Base-by-base conservation (phyloP, 2,888 invertebrate species). In the Andrena chrysosceles region DNA sequence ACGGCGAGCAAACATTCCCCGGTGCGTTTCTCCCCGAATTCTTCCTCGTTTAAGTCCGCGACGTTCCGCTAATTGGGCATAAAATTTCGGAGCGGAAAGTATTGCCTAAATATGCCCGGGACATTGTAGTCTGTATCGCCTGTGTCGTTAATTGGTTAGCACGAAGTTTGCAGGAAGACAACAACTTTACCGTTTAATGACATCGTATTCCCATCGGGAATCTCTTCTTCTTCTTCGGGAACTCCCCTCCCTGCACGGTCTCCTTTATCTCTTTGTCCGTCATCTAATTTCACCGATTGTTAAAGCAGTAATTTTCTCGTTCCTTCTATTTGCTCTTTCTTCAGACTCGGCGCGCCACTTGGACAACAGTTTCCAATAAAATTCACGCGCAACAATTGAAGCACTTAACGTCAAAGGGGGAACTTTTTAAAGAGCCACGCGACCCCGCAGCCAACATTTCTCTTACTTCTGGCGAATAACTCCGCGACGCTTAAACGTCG, bases 241-340 rank as follows among this genome's bases (percentile, higher is more conserved):
- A 20, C 26, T 56, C 20, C 8, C 16, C 52, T 42, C 26, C n/a
- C 69, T 29, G 26, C 0, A 26, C n/a, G 54, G 26, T n/a, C 23
- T 6, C 48, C 5, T 42, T 63, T 63, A 33, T 63, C 49, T 54
- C 52, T 56, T 63, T 63, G 67, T 82, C 49, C 64, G 42, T 31
- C 48, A 67, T 64, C 70, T 82, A 54, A 60, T 83, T 62, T 63
- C 56, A 56, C 35, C 70, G 66, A 71, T 76, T 71, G 67, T 49
- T 20, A 31, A 42, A 42, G 63, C 67, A 81, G 52, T 66, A 52
- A 76, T 62, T 71, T 67, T 66, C 66, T 6, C 26, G 59, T 31
- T 35, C 20, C 42, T 20, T 20, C 52, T 29, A 75, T 81, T 54
- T 42, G 67, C 48, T 62, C 29, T 29, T 29, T 35, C 10, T 26